Conservation (phyloP, 2,797 vertebrate genomes). For the Emydoidea blandingii region DNA sequence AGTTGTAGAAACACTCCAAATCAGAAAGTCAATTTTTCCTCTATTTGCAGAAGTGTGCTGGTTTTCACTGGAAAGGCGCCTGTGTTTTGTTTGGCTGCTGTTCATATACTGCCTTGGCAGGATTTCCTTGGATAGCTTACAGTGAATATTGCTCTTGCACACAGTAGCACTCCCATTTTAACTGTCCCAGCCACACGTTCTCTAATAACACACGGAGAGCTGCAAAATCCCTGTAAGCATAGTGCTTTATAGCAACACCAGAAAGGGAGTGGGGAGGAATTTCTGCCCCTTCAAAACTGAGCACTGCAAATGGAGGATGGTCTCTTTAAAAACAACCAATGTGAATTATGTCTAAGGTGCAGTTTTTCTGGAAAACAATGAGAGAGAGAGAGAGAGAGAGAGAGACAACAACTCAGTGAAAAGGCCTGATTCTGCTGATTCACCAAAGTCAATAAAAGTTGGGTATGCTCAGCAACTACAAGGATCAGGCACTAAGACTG, state of each 20-base stretch:
- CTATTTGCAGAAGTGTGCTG: conserved; percentile 92
- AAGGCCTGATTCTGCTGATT: conserved; percentile 63
- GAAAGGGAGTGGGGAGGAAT: conserved; percentile 44
- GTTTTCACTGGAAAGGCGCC: conserved; percentile 90
- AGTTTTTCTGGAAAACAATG: conserved; percentile 65
- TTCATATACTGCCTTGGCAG: conserved; percentile 94
- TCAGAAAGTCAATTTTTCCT: conserved; percentile 90
- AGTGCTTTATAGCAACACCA: conserved; percentile 69
- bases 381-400: not conserved
- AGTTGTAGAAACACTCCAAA: conserved; percentile 85
- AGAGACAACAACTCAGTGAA: not conserved
- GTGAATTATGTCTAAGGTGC: conserved; percentile 56
- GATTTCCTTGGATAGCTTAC: conserved; percentile 89
- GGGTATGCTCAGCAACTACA: not conserved
- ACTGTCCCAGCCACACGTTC: conserved; percentile 82
- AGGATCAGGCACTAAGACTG: not conserved
- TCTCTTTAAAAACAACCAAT: conserved; percentile 66
- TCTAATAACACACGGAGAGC: conserved; percentile 82
- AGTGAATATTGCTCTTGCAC: conserved; percentile 87
- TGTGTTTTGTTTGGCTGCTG: conserved; percentile 96
- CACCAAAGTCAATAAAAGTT: not conserved
- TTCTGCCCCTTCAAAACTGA: conserved; percentile 53
- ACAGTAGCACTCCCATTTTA: conserved; percentile 88
- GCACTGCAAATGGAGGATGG: conserved; percentile 50
- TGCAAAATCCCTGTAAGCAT: conserved; percentile 75